phyloP scores from a whole-genome alignment of 2,888 invertebrate genomes.

The Leptinotarsa haldemani region DNA sequence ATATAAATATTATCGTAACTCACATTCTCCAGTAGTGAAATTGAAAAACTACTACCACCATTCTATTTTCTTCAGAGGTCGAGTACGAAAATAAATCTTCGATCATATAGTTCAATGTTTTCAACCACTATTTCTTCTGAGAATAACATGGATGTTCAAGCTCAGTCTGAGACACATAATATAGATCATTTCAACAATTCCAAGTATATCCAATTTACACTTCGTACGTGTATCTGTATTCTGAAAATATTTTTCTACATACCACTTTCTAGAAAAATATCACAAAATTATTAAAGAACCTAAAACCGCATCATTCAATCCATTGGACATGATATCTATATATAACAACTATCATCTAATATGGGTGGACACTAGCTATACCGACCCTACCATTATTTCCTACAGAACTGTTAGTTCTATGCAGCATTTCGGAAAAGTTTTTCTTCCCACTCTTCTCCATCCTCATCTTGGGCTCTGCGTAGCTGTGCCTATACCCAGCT shows the following conservation, averaged over 20 bases:
- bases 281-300: slow-evolving; percentile 17
- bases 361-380: slow-evolving; percentile 65
- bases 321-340: slow-evolving; percentile 1
- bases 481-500: slow-evolving; percentile 71
- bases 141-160: too few relatives aligned
- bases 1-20: too few relatives aligned
- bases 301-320: neutral
- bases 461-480: slow-evolving; percentile 73
- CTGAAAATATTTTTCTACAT: slow-evolving; percentile 24
- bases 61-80: too few relatives aligned
- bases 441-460: slow-evolving; percentile 59
- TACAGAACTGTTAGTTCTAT: slow-evolving; percentile 64
- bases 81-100: too few relatives aligned
- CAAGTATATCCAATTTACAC: too few relatives aligned
- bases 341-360: slow-evolving; percentile 50
- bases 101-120: too few relatives aligned
- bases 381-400: slow-evolving; percentile 64
- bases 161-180: too few relatives aligned
- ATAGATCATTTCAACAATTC: too few relatives aligned
- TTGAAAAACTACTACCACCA: too few relatives aligned
- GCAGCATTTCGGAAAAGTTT: slow-evolving; percentile 61
- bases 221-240: slow-evolving; percentile 1
- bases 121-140: too few relatives aligned
- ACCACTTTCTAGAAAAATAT: slow-evolving; percentile 19
- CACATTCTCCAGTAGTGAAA: too few relatives aligned